These are phyloP conservation scores for Piezodorus guildinii DNA, from an alignment of 1,140 invertebrate genomes.

Conservation along the genomic window DNA sequence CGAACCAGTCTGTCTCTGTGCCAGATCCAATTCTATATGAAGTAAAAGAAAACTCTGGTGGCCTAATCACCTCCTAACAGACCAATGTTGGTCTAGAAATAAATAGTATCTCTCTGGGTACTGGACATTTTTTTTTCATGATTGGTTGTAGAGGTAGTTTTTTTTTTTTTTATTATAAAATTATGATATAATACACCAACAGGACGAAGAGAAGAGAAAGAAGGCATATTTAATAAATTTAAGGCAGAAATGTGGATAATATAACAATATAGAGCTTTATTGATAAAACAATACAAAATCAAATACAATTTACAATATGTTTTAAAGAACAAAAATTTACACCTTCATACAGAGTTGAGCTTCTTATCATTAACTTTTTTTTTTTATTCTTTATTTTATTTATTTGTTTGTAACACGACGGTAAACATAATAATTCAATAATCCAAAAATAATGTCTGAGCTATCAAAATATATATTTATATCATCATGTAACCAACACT, in stretches of 20 bases:
- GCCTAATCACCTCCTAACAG: too few relatives aligned
- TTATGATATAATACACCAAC: too few relatives aligned
- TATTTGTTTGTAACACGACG: neutral
- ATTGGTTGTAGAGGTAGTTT: too few relatives aligned
- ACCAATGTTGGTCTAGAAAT: too few relatives aligned
- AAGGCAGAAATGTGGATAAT: constrained; percentile 1
- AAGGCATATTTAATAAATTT: neutral
- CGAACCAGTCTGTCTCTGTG: too few relatives aligned
- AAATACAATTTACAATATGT: constrained; percentile 15
- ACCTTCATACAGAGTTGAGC: constrained; percentile 8
- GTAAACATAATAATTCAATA: constrained; percentile 8
- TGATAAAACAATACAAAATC: constrained; percentile 18
- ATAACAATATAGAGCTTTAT: constrained; percentile 17
- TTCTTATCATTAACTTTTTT: neutral
- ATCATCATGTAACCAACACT: constrained; percentile 9
- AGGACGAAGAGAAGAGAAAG: too few relatives aligned
- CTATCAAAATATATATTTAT: constrained; percentile 10
- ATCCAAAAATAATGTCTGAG: constrained; percentile 1
- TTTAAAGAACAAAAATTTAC: constrained; percentile 3
- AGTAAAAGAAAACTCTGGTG: too few relatives aligned
- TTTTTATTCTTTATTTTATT: neutral
- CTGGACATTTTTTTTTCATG: too few relatives aligned
- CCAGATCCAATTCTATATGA: too few relatives aligned
- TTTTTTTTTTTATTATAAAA: too few relatives aligned
- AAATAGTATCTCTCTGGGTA: too few relatives aligned